A percentile compares a stretch with the other conserved stretches of the same genome.
These are phyloP conservation scores for Pseudorasbora parva DNA, from an alignment of 2,113 vertebrate species.

Conservation along the genomic window DNA sequence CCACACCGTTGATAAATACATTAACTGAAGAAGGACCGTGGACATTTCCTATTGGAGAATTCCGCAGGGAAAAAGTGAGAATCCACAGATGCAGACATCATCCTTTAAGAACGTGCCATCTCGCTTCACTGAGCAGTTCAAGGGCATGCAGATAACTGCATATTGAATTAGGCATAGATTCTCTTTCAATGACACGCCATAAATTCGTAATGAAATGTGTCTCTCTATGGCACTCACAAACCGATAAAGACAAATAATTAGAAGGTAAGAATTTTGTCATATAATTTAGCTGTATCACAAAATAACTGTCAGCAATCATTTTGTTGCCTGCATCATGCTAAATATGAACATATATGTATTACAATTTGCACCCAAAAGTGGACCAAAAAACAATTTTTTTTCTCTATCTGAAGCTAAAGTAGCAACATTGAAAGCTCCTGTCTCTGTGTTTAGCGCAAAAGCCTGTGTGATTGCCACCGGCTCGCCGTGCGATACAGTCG, in stretches of 20 bases:
- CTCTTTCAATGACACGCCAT: conserved; percentile 37
- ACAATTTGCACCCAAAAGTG: too few relatives aligned
- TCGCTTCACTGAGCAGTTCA: conserved; percentile 31
- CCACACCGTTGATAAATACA: not conserved
- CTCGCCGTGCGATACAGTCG: too few relatives aligned
- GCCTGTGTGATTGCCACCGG: too few relatives aligned
- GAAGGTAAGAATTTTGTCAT: conserved; percentile 4
- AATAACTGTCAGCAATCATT: not conserved
- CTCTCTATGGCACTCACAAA: conserved; percentile 32
- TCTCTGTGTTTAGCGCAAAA: too few relatives aligned
- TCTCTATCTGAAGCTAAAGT: too few relatives aligned
- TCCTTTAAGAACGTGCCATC: conserved; percentile 28
- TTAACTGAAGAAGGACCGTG: not conserved
- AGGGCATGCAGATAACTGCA: conserved; percentile 47
- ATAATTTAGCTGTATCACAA: conserved; percentile 33
- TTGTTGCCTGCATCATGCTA: not conserved
- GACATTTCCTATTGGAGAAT: conserved; percentile 18
- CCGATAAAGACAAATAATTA: conserved; percentile 41
- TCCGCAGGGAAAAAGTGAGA: not conserved
- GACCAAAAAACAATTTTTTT: too few relatives aligned
- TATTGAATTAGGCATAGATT: conserved; percentile 36
- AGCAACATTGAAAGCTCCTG: too few relatives aligned
- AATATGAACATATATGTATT: not conserved
- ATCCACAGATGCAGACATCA: conserved; percentile 9
- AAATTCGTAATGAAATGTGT: conserved; percentile 34